Evolutionary conservation across 2,797 vertebrate genomes (phyloP), one percentile per base, ranked within the genome.

Genomic region (Gobionotothen gibberifrons): DNA sequence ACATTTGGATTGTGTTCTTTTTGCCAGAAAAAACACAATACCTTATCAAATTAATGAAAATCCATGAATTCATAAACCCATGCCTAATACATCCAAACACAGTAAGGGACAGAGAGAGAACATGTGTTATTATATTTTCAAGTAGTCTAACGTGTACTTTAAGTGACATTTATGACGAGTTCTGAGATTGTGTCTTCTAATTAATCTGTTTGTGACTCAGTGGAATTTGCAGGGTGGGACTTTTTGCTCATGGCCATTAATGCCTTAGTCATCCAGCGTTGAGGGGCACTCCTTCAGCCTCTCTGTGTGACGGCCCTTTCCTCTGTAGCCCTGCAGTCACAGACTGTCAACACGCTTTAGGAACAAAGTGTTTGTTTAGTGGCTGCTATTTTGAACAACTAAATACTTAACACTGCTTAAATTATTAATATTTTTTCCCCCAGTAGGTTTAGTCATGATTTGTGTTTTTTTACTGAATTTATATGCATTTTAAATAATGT

Each of bases 191-290:
- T 65, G 67, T 79, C 51, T 76, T 62, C 15, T 76, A 81, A 72
- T 85, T 66, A 55, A 78, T 54, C 51, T 73, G 78, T 83, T 55
- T 81, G 76, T 93, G 92, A 91, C 76, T 89, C 87, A 72, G 60
- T 60, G 83, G 87, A 90, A 91, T 92, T 73, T 84, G 65, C 67
- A 68, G 86, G 81, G 87, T 71, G 84, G 76, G 78, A 84, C 76
- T 63, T 79, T 79, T 72, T 72, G 77, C 81, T 69, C 3, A 42
- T 82, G 72, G 83, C 76, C 84, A 81, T 82, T 86, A 74, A 83
- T 82, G 83, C 76, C 61, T 92, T 88, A 92, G 88, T 92, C 90
- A 92, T 83, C 47, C 61, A 59, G 67, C 51, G 43, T 74, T 79
- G 57, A 85, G 55, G 60, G 83, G 79, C 85, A 87, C 85, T 86